Base-by-base conservation (phyloP, 2,797 vertebrate genomes). In the Galagoides demidoff region DNA sequence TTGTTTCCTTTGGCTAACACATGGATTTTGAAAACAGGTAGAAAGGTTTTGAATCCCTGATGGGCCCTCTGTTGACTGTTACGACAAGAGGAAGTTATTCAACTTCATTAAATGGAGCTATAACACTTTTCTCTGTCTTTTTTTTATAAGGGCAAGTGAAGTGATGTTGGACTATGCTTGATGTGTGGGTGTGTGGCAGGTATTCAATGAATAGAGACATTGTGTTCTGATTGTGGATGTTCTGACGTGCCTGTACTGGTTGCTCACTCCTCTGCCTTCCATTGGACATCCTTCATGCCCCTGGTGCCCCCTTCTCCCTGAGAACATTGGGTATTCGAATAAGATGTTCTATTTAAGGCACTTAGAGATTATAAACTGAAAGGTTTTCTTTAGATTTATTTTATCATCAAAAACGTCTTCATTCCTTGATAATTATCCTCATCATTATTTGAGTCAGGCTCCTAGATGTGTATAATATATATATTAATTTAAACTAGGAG, bases 351-450 rank as follows among this genome's bases (percentile, higher is more conserved):
- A 49, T 55, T 23, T 79, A 45, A 29, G 23, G 27, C 55, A 94
- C 11, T 37, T 79, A 85, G 25, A 94, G 71, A 49, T 17, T 14
- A 1, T 85, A 85, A 93, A 55, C 25, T 49, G 57, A 59, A 90
- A 93, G 13, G 89, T 71, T 71, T 59, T 66, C 23, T 76, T 87
- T 23, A 43, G 31, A 49, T 81, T 49, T 22, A 76, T 37, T 94
- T 90, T 76, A 57, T 88, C 37, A 55, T 77, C 43, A 85, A 68
- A 85, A 34, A 85, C 29, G 37, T 86, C 55, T 94, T 94, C 13
- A 57, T 93, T 29, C 19, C 3, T 7, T 27, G 25, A 43, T 49
- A 83, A 89, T 79, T 83, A 57, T 89, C 25, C 17, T 70, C 64
- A 79, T 79, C 25, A 85, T 37, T 37, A 55, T 52, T 45, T 88